Evolutionary conservation across 2,113 vertebrate species (phyloP), one percentile per base, ranked within the genome.

Genomic region (Pavo muticus): DNA sequence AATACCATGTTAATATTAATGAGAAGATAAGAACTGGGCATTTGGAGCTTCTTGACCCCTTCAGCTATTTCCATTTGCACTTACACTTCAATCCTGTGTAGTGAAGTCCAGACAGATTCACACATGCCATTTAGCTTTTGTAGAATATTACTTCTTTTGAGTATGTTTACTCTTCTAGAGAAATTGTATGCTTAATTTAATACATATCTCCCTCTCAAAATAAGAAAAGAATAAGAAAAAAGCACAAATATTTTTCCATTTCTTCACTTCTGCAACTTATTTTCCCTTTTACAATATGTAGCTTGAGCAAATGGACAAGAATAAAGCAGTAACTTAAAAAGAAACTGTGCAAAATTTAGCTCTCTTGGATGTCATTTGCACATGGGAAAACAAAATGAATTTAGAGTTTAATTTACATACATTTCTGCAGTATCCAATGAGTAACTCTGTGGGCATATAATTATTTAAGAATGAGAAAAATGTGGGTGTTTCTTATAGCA

Each of bases 391-490:
- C 35, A 50, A 10, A 35, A 48, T 78, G 68, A 80, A 23, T 83
- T 73, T 91, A 59, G 32, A 80, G 17, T 39, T 35, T 80, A 94
- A 91, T 90, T 91, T 76, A 86, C 4, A 7, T 64, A 77, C 11
- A 57, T 84, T 91, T 77, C 61, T 77, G 9, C 57, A 70, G 52
- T 56, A 84, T 59, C 93, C 39, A n/a, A 79, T 60, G 35, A 85
- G 23, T 71, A 74, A 83, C 89, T 93, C 45, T 71, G 45, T 56
- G 64, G 42, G 48, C 48, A 84, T 64, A 50, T 60, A 92, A 74
- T 87, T 81, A 44, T 63, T 92, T 56, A 80, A 89, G 56, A 87
- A 67, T 56, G 29, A 91, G 61, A 80, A 91, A 92, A 91, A 50
- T 56, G 39, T 64, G 60, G 27, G 9, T 61, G 20, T 75, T 94